Conservation (phyloP, 53 echinoderm and acorn worm genomes). For the Stichopus horrens region DNA sequence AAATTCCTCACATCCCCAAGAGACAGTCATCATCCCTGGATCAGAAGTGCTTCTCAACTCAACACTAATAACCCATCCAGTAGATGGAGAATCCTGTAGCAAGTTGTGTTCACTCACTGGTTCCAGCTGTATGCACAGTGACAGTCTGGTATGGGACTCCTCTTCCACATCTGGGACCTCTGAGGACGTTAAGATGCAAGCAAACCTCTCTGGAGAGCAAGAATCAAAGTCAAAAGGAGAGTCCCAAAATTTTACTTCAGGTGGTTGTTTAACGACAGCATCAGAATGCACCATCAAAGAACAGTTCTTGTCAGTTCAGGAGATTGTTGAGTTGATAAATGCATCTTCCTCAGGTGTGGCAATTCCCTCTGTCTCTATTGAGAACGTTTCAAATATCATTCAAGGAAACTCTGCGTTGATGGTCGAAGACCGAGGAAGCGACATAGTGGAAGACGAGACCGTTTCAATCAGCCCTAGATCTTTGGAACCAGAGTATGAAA, state of each 20-base stretch:
- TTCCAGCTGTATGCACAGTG: neutral
- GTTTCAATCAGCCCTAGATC: too few relatives aligned
- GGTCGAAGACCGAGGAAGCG: too few relatives aligned
- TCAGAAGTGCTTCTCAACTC: neutral
- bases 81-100: neutral
- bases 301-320: neutral
- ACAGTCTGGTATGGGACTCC: neutral
- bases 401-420: too few relatives aligned
- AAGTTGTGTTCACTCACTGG: too few relatives aligned
- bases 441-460: too few relatives aligned
- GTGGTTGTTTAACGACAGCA: neutral
- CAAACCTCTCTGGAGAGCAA: neutral
- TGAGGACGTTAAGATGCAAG: neutral
- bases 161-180: neutral
- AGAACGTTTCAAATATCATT: neutral
- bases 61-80: neutral
- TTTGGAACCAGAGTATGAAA: too few relatives aligned
- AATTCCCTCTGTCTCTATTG: neutral
- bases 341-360: neutral
- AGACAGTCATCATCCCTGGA: neutral
- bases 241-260: neutral
- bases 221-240: neutral
- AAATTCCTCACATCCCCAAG: neutral
- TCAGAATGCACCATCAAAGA: neutral
- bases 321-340: neutral